A percentile compares a stretch with the other conserved stretches of the same genome.
phyloP scores from a whole-genome alignment of 2,113 vertebrate species.

The Sclerurus mexicanus region DNA sequence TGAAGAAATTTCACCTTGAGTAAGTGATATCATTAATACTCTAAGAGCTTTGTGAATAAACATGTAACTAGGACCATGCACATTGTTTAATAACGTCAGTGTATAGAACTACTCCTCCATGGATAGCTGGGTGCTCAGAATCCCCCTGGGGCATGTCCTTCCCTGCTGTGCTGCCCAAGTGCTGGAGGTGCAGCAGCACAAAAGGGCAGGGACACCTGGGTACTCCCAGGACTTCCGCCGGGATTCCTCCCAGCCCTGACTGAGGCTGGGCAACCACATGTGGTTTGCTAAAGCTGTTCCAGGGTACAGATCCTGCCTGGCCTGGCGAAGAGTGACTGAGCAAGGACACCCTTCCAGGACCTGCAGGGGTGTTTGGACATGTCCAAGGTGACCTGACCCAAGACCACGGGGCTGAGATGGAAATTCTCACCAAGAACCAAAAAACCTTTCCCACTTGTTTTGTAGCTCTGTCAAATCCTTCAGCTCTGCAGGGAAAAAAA shows the following conservation, averaged over 20 bases:
- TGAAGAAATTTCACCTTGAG: background rate
- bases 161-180: background rate
- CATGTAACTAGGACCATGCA: background rate
- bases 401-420: rapidly evolving
- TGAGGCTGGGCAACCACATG: background rate
- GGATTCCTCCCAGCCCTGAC: background rate
- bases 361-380: background rate
- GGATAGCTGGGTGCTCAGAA: background rate
- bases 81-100: background rate
- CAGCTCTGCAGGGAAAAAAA: background rate
- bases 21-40: background rate
- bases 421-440: background rate
- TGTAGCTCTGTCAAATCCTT: background rate
- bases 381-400: background rate
- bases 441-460: background rate
- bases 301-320: background rate
- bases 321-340: background rate
- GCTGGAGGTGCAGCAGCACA: background rate
- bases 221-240: background rate
- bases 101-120: background rate
- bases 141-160: rapidly evolving
- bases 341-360: too few species aligned
- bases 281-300: background rate
- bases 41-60: background rate
- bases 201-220: background rate